These are phyloP conservation scores for Acanthopagrus latus DNA, from an alignment of 2,797 vertebrate genomes.

Conservation along the genomic window DNA sequence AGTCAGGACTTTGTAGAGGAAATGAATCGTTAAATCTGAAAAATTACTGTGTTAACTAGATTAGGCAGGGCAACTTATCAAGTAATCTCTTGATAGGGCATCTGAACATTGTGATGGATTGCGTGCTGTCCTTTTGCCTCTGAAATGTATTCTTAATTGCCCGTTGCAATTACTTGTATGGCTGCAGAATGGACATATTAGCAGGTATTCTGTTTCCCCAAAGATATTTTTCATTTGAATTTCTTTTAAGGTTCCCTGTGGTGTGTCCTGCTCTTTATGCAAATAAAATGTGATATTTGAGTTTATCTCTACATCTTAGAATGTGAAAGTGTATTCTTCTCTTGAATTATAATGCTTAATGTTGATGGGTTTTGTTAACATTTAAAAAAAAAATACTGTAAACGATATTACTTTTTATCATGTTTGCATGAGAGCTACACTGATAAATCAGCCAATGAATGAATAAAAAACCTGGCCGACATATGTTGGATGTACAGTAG, in stretches of 20 bases:
- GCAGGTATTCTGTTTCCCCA: constrained; percentile 52
- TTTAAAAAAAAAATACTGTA: too few species aligned
- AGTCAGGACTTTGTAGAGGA: constrained; percentile 64
- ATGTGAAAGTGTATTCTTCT: not conserved
- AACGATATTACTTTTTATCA: not conserved
- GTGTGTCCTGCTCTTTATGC: not conserved
- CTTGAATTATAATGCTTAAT: not conserved
- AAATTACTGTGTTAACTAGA: constrained; percentile 84
- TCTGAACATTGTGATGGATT: constrained; percentile 82
- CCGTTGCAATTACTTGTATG: constrained; percentile 72
- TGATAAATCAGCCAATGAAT: not conserved
- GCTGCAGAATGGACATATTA: constrained; percentile 62
- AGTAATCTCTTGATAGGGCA: constrained; percentile 83
- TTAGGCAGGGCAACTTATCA: constrained; percentile 85
- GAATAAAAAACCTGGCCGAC: not conserved
- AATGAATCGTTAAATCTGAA: constrained; percentile 81
- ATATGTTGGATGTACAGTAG: too few species aligned
- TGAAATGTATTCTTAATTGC: constrained; percentile 80
- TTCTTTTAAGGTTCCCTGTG: constrained; percentile 38
- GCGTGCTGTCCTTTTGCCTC: constrained; percentile 62
- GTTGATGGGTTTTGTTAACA: not conserved
- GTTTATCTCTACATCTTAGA: not conserved
- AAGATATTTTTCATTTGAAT: constrained; percentile 56
- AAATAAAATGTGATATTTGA: not conserved
- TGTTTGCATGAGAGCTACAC: not conserved